Evolutionary conservation across 2,797 vertebrate genomes (phyloP), one percentile per base, ranked within the genome.

Genomic region (Anguilla megastoma): DNA sequence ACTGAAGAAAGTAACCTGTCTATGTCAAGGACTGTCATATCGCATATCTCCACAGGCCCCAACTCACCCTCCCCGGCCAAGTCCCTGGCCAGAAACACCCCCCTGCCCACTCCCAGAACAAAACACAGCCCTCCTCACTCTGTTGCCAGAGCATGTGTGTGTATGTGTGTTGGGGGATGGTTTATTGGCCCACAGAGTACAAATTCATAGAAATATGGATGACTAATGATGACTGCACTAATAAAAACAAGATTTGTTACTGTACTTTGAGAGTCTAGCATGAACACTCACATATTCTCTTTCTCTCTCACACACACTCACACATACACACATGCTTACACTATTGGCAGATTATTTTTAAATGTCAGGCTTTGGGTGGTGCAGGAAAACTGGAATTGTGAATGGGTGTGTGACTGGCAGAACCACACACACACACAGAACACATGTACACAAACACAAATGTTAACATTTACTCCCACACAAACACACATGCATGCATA

Each of bases 381-480:
- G 41, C 41, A 45, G 41, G 41, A 45, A 45, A 45, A 45, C 41
- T 45, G 41, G 41, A 45, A 45, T 45, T 45, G 41, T 41, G 41
- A 41, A 41, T 41, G 41, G 41, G 41, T 41, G 41, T 45, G 41
- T 45, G 41, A 45, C 41, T 45, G 41, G 41, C 41, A 45, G 41
- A 45, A 45, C 6, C 69, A 48, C 45, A 30, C 45, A 18, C 14
- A 45, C 41, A n/a, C 48, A 84, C 2, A 54, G 41, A 9, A 84
- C 83, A 27, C 83, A 84, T 41, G 33, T 14, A 80, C 76, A 41
- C 76, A 80, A 30, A 80, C 76, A 52, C 82, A 84, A 8, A 52
- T 24, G 27, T 5, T 6, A 21, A 4, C 7, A 56, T 33, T 27
- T 36, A 6, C 52, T 14, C n/a, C 56, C 69, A 6, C n/a, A 52